Evolutionary conservation across 2,888 invertebrate genomes (phyloP).

Genomic region (Campaea margaritaria): DNA sequence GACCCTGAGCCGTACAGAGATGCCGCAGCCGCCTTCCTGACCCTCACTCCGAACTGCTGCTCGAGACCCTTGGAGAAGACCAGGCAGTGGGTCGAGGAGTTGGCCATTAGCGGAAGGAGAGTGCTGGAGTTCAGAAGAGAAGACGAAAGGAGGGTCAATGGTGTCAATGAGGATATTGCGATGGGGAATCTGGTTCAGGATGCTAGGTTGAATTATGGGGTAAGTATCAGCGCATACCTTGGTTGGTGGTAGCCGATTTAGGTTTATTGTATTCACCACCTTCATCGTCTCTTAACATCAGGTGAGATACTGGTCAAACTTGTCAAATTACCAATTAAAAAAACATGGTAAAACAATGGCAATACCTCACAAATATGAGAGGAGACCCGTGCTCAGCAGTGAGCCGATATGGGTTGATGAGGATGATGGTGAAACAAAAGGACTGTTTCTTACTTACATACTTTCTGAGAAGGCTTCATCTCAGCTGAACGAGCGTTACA

Average conservation of each 20-base stretch:
- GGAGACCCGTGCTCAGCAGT: too few relatives aligned
- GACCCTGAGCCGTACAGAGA: conserved; percentile 73
- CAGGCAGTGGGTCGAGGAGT: conserved; percentile 71
- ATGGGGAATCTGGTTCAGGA: conserved; percentile 76
- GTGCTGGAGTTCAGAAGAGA: conserved; percentile 66
- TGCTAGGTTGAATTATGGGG: conserved; percentile 76
- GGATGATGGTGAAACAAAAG: too few relatives aligned
- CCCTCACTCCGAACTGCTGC: conserved; percentile 87
- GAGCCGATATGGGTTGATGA: too few relatives aligned
- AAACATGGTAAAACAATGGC: too few relatives aligned
- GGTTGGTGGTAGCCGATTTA: too few relatives aligned
- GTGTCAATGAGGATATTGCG: conserved; percentile 71
- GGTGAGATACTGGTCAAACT: too few relatives aligned
- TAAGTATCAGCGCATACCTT: conserved; percentile 58
- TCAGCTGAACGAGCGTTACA: background rate
- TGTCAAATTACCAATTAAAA: too few relatives aligned
- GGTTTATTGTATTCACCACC: too few relatives aligned
- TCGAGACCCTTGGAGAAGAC: conserved; percentile 67
- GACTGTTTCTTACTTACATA: too few relatives aligned
- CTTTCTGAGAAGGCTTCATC: too few relatives aligned
- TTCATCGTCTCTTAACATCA: too few relatives aligned
- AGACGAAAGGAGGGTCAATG: conserved; percentile 66
- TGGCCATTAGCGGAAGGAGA: conserved; percentile 65
- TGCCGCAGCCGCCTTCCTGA: conserved; percentile 70
- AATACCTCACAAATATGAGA: too few relatives aligned